Evolutionary conservation across 1,140 invertebrate species (phyloP).

Genomic region (Cyphomyrmex costatus): DNA sequence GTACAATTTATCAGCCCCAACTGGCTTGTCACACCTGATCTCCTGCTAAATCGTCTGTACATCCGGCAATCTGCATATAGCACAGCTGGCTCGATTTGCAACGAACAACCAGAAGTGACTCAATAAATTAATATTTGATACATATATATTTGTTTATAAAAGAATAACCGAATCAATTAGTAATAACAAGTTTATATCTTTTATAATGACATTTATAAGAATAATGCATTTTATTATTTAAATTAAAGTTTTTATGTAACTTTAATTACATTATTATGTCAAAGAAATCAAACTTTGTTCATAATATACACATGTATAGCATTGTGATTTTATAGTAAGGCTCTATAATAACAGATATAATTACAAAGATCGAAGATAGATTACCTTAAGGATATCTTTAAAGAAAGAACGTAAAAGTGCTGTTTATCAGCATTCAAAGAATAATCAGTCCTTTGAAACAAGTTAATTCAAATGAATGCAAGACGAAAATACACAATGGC

Average conservation of each 20-base stretch:
- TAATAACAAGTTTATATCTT: conserved; percentile 13
- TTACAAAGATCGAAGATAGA: background rate
- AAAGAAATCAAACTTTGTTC: background rate
- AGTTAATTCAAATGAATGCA: conserved; percentile 42
- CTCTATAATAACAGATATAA: background rate
- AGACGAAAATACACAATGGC: background rate
- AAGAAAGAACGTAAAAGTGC: conserved; percentile 1
- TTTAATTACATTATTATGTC: background rate
- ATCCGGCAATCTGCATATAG: conserved; percentile 39
- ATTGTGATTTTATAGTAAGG: background rate
- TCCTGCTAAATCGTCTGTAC: conserved; percentile 69
- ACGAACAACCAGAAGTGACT: conserved; percentile 65
- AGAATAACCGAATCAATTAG: background rate
- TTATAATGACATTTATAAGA: background rate
- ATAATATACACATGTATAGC: background rate
- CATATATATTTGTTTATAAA: background rate
- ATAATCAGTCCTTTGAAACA: conserved; percentile 11
- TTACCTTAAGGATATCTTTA: conserved; percentile 2
- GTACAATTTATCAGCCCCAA: conserved; percentile 69
- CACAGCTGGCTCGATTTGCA: conserved; percentile 71
- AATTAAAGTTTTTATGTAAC: background rate
- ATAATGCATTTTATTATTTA: background rate
- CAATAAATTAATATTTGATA: conserved; percentile 62
- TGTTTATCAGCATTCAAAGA: conserved; percentile 3
- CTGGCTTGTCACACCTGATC: conserved; percentile 75